Base-by-base conservation (phyloP, 2,113 vertebrate species). In the Mola mola region DNA sequence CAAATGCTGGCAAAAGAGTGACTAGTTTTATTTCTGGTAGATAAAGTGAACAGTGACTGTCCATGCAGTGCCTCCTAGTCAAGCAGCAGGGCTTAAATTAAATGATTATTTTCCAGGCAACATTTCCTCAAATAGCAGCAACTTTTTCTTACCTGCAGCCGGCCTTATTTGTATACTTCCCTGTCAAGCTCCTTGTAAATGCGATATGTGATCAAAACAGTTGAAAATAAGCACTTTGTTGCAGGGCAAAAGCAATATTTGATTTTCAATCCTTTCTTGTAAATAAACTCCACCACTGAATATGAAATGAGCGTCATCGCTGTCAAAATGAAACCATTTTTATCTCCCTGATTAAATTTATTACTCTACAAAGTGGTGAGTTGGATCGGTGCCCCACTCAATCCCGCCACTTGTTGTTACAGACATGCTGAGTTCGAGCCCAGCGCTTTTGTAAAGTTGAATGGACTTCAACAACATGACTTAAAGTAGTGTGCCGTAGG, bases 171-270 rank as follows among this genome's bases (percentile, higher is more conserved):
- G 37, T n/a, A 13, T 28, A n/a, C 24, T 11, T 60, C 60, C 42
- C 43, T 55, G 24, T 53, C 52, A 44, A 29, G 6, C 43, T 63
- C 20, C n/a, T 40, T 24, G 43, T n/a, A 26, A 41, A 25, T 31
- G 17, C 6, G 7, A 22, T 44, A 8, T 22, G 11, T 56, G 38
- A 28, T 7, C 1, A 29, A 55, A 50, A 47, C 34, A 3, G 44
- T 55, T 71, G 46, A 65, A 80, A 78, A 78, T 69, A 72, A 53
- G 63, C n/a, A 19, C 20, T 52, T 63, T 47, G 33, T 49, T 38
- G 43, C 9, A 1, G 29, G 38, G 42, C 25, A 52, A 29, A 34
- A 59, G 37, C 16, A 42, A 55, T 52, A 66, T 66, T 59, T 72
- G 15, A 53, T 53, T 33, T 17, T 47, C 59, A 41, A 48, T n/a